Conservation (phyloP, 2,797 vertebrate species). For the Melanotaenia pygmaea region DNA sequence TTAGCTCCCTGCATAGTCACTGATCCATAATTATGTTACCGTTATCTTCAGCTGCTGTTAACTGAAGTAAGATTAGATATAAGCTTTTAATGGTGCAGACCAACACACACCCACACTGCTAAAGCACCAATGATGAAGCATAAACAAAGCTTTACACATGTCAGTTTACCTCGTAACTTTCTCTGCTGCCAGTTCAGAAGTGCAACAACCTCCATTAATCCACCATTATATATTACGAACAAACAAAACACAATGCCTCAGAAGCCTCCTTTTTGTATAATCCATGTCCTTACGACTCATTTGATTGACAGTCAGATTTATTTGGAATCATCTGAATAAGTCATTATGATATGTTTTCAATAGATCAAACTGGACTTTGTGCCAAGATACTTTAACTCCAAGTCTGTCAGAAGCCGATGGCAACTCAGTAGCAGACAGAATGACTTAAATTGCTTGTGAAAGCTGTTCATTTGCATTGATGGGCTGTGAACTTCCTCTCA, state of each 20-base stretch:
- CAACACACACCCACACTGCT: no score
- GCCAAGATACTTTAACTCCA: constrained; percentile 38
- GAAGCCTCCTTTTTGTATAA: neutral
- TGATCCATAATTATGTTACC: neutral
- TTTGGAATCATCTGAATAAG: constrained; percentile 43
- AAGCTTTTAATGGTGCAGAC: no score
- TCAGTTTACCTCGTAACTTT: neutral
- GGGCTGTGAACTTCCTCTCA: constrained; percentile 61
- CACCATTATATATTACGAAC: neutral
- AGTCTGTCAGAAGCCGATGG: constrained; percentile 43
- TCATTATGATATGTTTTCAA: constrained; percentile 27
- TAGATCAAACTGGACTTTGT: constrained; percentile 26
- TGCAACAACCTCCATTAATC: neutral
- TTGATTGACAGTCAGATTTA: constrained; percentile 32
- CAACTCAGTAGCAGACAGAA: constrained; percentile 31
- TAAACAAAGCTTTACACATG: neutral
- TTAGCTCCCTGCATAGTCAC: neutral
- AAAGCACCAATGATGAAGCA: neutral
- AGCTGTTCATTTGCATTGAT: constrained; percentile 64
- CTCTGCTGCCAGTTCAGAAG: neutral
- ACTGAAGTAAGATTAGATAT: neutral
- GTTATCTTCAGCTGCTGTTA: neutral
- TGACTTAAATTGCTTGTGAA: constrained; percentile 64
- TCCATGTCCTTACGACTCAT: constrained; percentile 2
- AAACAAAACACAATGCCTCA: neutral